phyloP scores from a whole-genome alignment of 2,113 vertebrate genomes.

The Sapayoa aenigma region DNA sequence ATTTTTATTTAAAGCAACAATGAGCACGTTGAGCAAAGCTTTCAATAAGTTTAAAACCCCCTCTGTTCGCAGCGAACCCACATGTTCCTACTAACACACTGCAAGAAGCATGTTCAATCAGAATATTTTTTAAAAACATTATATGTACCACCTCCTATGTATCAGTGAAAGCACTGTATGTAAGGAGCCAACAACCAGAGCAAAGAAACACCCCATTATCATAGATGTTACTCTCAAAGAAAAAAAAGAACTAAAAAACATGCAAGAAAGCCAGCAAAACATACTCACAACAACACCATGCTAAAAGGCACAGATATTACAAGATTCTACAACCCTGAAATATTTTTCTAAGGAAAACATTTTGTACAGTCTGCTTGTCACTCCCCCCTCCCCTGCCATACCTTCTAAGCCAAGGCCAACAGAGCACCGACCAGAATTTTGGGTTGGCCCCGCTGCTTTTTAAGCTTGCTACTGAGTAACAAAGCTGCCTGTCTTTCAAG shows the following conservation, averaged over 20 bases:
- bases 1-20: not conserved
- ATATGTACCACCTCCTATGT: not conserved
- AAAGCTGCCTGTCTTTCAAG: not conserved
- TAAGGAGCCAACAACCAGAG: not conserved
- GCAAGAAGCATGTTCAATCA: not conserved
- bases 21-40: not conserved
- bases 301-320: not conserved
- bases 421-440: not conserved
- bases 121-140: not conserved
- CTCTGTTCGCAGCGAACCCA: not conserved
- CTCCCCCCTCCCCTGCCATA: not conserved
- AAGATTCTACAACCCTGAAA: not conserved
- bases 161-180: not conserved
- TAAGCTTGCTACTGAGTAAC: not conserved
- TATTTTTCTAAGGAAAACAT: not conserved
- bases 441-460: not conserved
- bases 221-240: not conserved
- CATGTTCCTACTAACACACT: not conserved
- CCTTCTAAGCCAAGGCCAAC: not conserved
- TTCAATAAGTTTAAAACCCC: not conserved
- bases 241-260: not conserved
- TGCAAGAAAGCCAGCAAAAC: not conserved
- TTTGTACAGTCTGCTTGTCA: not conserved
- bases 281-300: not conserved
- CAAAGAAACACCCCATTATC: not conserved